Percentiles rank a stretch among this genome's conserved stretches.
Conservation (phyloP, 2,888 invertebrate genomes). For the Cerastis rubricosa region DNA sequence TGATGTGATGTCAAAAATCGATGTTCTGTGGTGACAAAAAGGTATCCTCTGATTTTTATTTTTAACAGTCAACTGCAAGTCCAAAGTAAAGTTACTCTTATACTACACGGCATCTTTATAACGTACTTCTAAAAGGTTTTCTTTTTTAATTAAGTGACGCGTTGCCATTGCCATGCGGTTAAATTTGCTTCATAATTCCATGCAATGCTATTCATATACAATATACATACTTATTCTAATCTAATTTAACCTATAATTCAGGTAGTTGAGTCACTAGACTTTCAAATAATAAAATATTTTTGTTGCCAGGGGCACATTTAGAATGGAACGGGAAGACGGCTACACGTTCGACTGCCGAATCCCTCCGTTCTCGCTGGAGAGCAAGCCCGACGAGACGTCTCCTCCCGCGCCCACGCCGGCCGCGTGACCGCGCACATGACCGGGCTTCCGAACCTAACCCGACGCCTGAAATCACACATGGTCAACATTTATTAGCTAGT, state of each 20-base stretch:
- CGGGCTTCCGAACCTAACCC: background rate
- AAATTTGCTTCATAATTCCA: background rate
- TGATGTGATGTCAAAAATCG: too few species aligned
- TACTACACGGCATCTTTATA: too few species aligned
- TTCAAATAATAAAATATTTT: background rate
- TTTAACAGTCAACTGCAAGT: background rate
- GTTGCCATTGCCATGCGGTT: background rate
- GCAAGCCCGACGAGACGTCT: constrained; percentile 94
- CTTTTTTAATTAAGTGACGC: background rate
- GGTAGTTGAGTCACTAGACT: background rate
- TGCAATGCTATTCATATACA: background rate
- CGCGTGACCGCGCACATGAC: constrained; percentile 43
- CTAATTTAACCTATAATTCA: background rate
- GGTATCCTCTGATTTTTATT: background rate
- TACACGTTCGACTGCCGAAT: constrained; percentile 99
- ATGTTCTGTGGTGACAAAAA: background rate
- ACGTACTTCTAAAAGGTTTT: background rate
- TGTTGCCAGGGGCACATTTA: constrained; percentile 94
- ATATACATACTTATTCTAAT: background rate
- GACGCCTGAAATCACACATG: background rate
- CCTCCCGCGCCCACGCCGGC: constrained; percentile 81
- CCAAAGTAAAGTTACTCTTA: background rate
- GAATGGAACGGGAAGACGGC: constrained; percentile 99
- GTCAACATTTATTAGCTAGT: background rate
- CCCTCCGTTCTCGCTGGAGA: constrained; percentile 99